Conservation (phyloP, 1,140 invertebrate species). For the Achatina immaculata region DNA sequence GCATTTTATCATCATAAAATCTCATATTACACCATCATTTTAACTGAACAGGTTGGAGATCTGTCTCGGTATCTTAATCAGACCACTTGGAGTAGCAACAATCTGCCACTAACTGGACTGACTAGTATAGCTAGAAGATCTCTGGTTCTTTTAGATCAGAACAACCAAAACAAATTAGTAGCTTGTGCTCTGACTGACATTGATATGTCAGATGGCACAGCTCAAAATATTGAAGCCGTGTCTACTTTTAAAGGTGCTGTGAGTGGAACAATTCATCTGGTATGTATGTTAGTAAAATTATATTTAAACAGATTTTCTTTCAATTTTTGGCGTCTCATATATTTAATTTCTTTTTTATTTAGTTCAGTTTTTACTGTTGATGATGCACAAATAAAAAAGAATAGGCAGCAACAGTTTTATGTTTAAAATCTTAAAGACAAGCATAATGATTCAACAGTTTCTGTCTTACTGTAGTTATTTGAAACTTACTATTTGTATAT, state of each 20-base stretch:
- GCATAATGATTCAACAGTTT: too few relatives aligned
- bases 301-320: too few relatives aligned
- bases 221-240: not conserved
- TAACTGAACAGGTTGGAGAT: constrained; percentile 17
- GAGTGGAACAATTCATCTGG: constrained; percentile 18
- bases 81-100: not conserved
- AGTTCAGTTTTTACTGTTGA: too few relatives aligned
- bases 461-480: too few relatives aligned
- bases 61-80: not conserved
- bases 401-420: too few relatives aligned
- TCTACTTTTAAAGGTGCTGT: constrained; percentile 15
- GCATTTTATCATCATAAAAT: too few relatives aligned
- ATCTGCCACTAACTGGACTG: constrained; percentile 27
- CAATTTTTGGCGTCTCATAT: too few relatives aligned
- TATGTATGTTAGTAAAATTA: not conserved
- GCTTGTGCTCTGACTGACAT: not conserved
- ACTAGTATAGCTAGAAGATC: not conserved
- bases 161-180: not conserved
- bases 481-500: constrained; percentile 6
- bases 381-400: too few relatives aligned
- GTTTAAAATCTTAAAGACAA: too few relatives aligned
- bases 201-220: too few relatives aligned
- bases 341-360: too few relatives aligned
- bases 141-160: constrained; percentile 13
- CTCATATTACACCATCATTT: too few relatives aligned